These are phyloP conservation scores for Toxotes lorentzi DNA, from an alignment of 2,797 vertebrate genomes.

Conservation along the genomic window DNA sequence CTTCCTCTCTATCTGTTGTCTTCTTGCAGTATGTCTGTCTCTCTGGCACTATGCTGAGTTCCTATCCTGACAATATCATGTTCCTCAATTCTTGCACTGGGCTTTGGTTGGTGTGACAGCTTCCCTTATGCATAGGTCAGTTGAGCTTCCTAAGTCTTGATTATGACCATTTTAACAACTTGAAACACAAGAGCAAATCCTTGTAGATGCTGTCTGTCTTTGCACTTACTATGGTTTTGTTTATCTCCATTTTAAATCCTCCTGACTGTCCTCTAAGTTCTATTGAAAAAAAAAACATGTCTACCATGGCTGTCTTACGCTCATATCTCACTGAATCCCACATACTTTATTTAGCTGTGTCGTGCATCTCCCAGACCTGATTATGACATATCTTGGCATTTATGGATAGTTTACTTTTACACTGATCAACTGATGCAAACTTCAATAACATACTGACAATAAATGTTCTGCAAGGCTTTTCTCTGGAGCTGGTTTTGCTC, in stretches of 20 bases:
- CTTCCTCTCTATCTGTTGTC: not conserved
- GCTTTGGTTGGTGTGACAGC: conserved; percentile 5
- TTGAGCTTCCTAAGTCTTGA: not conserved
- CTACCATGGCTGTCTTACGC: not conserved
- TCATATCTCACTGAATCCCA: not conserved
- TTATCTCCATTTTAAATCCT: conserved; percentile 14
- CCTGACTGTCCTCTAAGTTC: not conserved
- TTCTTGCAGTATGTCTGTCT: not conserved
- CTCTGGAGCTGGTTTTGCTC: conserved; percentile 2
- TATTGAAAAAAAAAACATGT: conserved; percentile 17
- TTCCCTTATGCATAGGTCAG: not conserved
- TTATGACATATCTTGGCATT: conserved; percentile 15
- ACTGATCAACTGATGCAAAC: conserved; percentile 11
- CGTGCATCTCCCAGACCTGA: conserved; percentile 1
- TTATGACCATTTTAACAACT: conserved; percentile 13
- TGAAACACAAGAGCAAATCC: not conserved
- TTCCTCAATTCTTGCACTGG: not conserved
- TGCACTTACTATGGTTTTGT: not conserved
- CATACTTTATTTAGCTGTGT: conserved; percentile 3
- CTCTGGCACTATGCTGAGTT: conserved; percentile 2
- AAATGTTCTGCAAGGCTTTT: conserved; percentile 17
- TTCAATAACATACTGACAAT: not conserved
- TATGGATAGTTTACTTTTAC: conserved; percentile 22
- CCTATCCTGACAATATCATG: conserved; percentile 4
- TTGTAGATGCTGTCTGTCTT: not conserved